Evolutionary conservation across 2,797 vertebrate species (phyloP).

Genomic region (Pampus argenteus): DNA sequence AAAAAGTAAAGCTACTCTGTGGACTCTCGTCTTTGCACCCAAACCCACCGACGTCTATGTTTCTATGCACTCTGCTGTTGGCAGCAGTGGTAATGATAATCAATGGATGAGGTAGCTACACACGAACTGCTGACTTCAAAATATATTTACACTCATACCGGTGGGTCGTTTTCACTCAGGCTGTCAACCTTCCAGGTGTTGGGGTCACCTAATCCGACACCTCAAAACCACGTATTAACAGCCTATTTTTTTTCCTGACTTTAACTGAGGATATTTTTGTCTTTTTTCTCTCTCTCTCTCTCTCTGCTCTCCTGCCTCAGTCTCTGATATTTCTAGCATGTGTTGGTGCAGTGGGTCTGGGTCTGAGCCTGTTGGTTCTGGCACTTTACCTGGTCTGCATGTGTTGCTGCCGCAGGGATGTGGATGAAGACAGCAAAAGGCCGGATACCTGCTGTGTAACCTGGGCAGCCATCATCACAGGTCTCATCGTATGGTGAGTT

Average conservation of each 20-base stretch:
- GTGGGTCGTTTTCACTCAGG: slow-evolving; percentile 43
- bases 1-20: slow-evolving; percentile 16
- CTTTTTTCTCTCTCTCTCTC: not conserved
- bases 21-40: not conserved
- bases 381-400: slow-evolving; percentile 85
- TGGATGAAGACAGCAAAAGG: slow-evolving; percentile 86
- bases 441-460: slow-evolving; percentile 88
- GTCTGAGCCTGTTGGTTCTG: slow-evolving; percentile 89
- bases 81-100: slow-evolving; percentile 34
- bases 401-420: slow-evolving; percentile 86
- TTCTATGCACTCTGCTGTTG: slow-evolving; percentile 6
- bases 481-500: slow-evolving; percentile 94
- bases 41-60: slow-evolving; percentile 10
- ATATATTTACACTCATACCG: slow-evolving; percentile 27
- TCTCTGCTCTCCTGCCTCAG: slow-evolving; percentile 69
- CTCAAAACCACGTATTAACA: slow-evolving; percentile 1
- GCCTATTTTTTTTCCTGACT: not conserved
- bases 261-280: slow-evolving; percentile 13
- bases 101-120: slow-evolving; percentile 12
- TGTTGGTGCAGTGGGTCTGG: slow-evolving; percentile 86
- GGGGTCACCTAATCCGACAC: slow-evolving; percentile 32
- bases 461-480: slow-evolving; percentile 88
- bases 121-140: slow-evolving; percentile 10
- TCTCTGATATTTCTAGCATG: slow-evolving; percentile 90
- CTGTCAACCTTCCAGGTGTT: slow-evolving; percentile 2